Base-by-base conservation (phyloP, 2,797 vertebrate species). In the Sarcophilus harrisii region DNA sequence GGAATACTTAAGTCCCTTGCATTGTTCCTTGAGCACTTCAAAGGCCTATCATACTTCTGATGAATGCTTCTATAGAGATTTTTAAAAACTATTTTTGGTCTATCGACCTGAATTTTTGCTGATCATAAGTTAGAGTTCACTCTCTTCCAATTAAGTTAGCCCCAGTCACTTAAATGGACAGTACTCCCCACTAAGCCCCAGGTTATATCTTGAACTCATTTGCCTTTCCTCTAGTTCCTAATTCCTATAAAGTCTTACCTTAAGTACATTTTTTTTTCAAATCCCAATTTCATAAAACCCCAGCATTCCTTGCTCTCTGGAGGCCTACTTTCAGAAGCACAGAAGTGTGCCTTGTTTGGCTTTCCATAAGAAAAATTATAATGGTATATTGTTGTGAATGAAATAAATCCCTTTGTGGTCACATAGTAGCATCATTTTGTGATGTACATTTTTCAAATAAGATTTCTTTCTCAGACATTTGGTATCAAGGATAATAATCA, bases 11-110 rank as follows among this genome's bases (percentile, higher is more conserved):
- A 45, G 21, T 16, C 11, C 92, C 91, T 96, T 94, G 95, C 97
- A 96, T 98, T 97, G 97, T 96, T 98, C 90, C 93, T 93, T 27
- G 49, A 93, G 94, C 0, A 57, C 91, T 97, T 95, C 62, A 95
- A 95, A 96, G 95, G 87, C 1, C 1, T 0, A 38, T 55, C 94
- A 16, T 92, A 13, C 6, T 66, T 90, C 93, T 49, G 30, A 58
- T 14, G 38, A 96, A 91, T 10, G 4, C 52, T 54, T 97, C 87
- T 28, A 58, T 9, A 57, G 60, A 97, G 90, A 97, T 45, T 87
- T 54, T n/a, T 92, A n/a, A n/a, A 55, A 92, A 29, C 58, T 94
- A 66, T 52, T 45, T 94, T 24, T 90, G 52, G 59, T 60, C 49
- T 27, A 9, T 30, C 94, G 55, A 95, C 93, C 92, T 90, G 90